A percentile compares a stretch with the other conserved stretches of the same genome.
These are phyloP conservation scores for Sebastes taczanowskii DNA, from an alignment of 2,797 vertebrate species.

Conservation along the genomic window DNA sequence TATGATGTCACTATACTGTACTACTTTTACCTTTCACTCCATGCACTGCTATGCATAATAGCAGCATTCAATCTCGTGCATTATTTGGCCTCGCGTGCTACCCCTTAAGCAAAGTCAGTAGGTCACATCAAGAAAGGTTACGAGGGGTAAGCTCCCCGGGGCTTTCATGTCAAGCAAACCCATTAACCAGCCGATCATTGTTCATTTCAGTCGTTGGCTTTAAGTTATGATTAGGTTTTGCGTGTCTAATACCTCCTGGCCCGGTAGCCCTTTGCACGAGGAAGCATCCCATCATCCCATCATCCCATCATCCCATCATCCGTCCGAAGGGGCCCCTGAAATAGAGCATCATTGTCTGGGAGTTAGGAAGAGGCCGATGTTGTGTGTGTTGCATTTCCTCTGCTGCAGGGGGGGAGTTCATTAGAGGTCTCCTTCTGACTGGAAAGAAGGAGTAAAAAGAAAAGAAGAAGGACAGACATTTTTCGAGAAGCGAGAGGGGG, in stretches of 20 bases:
- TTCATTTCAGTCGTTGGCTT: constrained; percentile 22
- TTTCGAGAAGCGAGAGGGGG: constrained; percentile 7
- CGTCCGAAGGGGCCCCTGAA: constrained; percentile 9
- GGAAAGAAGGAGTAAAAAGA: constrained; percentile 3
- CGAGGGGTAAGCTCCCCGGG: constrained; percentile 27
- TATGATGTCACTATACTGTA: constrained; percentile 5
- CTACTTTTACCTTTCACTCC: constrained; percentile 23
- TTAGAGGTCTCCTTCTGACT: constrained; percentile 18
- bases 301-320: not conserved
- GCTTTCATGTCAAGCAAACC: constrained; percentile 26
- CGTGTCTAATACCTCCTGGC: constrained; percentile 18
- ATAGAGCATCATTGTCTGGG: constrained; percentile 25
- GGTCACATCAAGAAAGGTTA: constrained; percentile 29
- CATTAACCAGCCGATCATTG: constrained; percentile 30
- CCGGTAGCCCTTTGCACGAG: constrained; percentile 5
- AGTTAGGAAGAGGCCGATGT: not conserved
- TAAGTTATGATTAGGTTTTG: constrained; percentile 26
- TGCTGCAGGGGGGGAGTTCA: constrained; percentile 26
- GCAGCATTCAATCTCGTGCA: constrained; percentile 11
- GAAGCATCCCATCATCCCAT: constrained; percentile 29
- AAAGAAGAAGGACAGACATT: constrained; percentile 16
- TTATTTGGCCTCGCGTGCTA: constrained; percentile 14
- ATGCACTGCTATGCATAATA: constrained; percentile 10
- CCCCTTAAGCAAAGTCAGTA: constrained; percentile 31
- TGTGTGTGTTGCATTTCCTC: constrained; percentile 7